These are phyloP conservation scores for Haliaeetus leucogaster DNA, from an alignment of 2,113 vertebrate species.

Conservation along the genomic window DNA sequence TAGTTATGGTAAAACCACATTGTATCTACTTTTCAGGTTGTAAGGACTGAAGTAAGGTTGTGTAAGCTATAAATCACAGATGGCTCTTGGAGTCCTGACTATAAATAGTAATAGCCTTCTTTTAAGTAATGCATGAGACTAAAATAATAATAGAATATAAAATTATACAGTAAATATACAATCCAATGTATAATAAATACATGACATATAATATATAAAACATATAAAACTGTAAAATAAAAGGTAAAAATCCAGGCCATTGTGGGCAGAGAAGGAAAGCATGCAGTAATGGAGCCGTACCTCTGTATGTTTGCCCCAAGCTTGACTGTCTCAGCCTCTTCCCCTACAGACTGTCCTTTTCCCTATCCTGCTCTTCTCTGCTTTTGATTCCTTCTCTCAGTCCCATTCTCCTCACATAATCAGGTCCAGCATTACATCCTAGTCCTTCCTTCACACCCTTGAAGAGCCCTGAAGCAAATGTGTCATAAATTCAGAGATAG, in stretches of 20 bases:
- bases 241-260: not conserved
- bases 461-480: not conserved
- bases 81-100: not conserved
- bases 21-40: not conserved
- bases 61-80: not conserved
- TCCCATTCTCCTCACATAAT: not conserved
- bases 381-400: not conserved
- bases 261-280: not conserved
- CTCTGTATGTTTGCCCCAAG: not conserved
- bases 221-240: not conserved
- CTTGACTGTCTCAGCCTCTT: not conserved
- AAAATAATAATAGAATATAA: not conserved
- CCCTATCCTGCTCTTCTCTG: not conserved
- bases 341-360: not conserved
- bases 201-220: not conserved
- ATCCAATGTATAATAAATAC: not conserved
- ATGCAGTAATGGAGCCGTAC: not conserved
- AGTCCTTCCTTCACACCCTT: not conserved
- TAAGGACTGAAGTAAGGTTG: not conserved
- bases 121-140: not conserved
- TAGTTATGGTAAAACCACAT: not conserved
- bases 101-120: not conserved
- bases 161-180: not conserved
- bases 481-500: not conserved
- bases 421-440: not conserved